Base-by-base conservation (phyloP, 2,113 vertebrate species). In the Sapajus apella region DNA sequence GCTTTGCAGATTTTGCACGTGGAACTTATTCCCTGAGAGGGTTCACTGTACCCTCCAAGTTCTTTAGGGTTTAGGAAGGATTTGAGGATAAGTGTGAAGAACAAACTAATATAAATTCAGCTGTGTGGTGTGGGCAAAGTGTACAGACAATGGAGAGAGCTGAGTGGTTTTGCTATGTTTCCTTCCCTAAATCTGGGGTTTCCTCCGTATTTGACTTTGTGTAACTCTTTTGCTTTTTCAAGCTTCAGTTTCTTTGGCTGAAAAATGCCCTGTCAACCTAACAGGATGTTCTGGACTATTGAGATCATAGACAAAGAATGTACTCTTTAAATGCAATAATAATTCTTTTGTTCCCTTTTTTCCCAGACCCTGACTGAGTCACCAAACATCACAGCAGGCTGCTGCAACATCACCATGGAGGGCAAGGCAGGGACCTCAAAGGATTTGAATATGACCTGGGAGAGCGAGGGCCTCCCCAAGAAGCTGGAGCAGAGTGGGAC, bases 351-450 rank as follows among this genome's bases (percentile, higher is more conserved):
- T 93, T 13, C 16, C 40, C 16, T 47, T 7, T 30, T 50, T 1
- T 9, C 56, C 75, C 0, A 11, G 96, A 97, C 96, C 7, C n/a
- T 50, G 76, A 81, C 45, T 61, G 68, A 77, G 18, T 58, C 91
- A 30, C 21, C 64, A 12, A 92, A 94, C 55, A 90, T 94, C 94
- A 97, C 94, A 0, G 0, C 86, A 75, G 94, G 55, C 4, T 97
- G 94, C 95, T 97, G 92, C 86, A 97, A 96, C 68, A 68, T 97
- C 3, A 95, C 96, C 0, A 66, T 98, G 94, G 75, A 96, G 61
- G 96, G 96, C 91, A 92, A 89, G 13, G 84, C 61, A 0, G 96
- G 91, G 25, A 13, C 11, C 27, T 82, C 43, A 32, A 50, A 97
- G 1, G n/a, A 73, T 20, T 72, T 97, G 13, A 97, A 93, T 0